phyloP scores from a whole-genome alignment of 2,888 invertebrate species.

The Diachrysia chrysitis region DNA sequence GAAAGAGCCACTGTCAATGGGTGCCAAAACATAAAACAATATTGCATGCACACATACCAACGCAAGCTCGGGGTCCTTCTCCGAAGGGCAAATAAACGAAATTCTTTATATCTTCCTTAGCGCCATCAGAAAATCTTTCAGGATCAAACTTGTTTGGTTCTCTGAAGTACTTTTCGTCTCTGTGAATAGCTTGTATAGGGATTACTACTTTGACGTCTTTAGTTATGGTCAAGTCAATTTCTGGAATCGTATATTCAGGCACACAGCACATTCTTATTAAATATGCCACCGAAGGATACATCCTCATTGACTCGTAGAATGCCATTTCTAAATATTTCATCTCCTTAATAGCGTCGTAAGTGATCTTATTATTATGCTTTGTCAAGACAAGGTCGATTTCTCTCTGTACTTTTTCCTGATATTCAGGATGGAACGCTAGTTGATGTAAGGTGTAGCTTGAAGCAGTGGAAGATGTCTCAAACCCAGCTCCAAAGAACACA shows the following conservation, averaged over 20 bases:
- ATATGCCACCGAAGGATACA: slow-evolving; percentile 81
- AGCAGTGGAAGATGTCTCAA: slow-evolving; percentile 86
- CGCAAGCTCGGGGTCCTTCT: slow-evolving; percentile 81
- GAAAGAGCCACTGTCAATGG: no score
- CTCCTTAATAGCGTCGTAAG: slow-evolving; percentile 81
- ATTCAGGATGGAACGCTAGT: slow-evolving; percentile 82
- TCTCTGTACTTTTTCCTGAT: slow-evolving; percentile 79
- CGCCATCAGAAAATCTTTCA: slow-evolving; percentile 75
- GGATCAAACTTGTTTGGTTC: slow-evolving; percentile 78
- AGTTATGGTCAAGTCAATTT: slow-evolving; percentile 76
- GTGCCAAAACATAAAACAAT: neutral
- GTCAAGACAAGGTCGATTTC: slow-evolving; percentile 80
- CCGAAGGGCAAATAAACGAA: slow-evolving; percentile 81
- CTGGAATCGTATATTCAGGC: slow-evolving; percentile 80
- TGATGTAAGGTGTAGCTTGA: slow-evolving; percentile 85
- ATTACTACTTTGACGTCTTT: slow-evolving; percentile 76
- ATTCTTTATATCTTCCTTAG: slow-evolving; percentile 70
- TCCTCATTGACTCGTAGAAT: slow-evolving; percentile 81
- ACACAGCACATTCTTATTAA: slow-evolving; percentile 77
- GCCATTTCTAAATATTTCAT: slow-evolving; percentile 82
- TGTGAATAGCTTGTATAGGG: slow-evolving; percentile 80
- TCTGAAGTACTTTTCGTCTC: slow-evolving; percentile 78
- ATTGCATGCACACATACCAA: no score
- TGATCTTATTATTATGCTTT: slow-evolving; percentile 75
- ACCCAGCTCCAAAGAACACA: slow-evolving; percentile 86